Conservation (phyloP, 1,140 invertebrate species). For the Zeugodacus cucurbitae region DNA sequence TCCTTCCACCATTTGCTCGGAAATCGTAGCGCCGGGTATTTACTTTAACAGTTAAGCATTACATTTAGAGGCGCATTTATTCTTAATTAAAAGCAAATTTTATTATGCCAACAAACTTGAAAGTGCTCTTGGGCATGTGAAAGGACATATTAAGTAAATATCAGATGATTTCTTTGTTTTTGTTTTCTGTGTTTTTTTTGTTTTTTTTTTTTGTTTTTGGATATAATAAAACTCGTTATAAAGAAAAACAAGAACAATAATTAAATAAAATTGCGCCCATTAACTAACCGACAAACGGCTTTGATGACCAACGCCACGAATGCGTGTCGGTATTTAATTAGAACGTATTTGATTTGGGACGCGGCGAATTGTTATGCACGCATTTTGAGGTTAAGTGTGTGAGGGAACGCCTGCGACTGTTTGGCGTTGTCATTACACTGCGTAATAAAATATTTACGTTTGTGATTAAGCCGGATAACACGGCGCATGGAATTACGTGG, state of each 20-base stretch:
- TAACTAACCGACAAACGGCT: neutral
- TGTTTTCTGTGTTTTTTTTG: neutral
- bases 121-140: neutral
- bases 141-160: conserved; percentile 3
- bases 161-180: neutral
- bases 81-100: conserved; percentile 24
- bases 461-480: neutral
- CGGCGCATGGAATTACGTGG: neutral
- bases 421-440: neutral
- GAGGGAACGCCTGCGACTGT: neutral
- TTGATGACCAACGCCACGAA: neutral
- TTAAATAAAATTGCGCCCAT: neutral
- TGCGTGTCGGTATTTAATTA: neutral
- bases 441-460: neutral
- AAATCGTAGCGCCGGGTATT: neutral
- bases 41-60: neutral
- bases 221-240: neutral
- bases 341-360: neutral
- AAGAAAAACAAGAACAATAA: neutral
- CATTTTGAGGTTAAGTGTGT: neutral
- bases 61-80: conserved; percentile 7
- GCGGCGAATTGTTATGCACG: neutral
- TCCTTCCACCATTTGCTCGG: neutral
- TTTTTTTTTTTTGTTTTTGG: neutral
- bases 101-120: conserved; percentile 16